Base-by-base conservation (phyloP, 2,797 vertebrate genomes). In the Lacerta agilis region DNA sequence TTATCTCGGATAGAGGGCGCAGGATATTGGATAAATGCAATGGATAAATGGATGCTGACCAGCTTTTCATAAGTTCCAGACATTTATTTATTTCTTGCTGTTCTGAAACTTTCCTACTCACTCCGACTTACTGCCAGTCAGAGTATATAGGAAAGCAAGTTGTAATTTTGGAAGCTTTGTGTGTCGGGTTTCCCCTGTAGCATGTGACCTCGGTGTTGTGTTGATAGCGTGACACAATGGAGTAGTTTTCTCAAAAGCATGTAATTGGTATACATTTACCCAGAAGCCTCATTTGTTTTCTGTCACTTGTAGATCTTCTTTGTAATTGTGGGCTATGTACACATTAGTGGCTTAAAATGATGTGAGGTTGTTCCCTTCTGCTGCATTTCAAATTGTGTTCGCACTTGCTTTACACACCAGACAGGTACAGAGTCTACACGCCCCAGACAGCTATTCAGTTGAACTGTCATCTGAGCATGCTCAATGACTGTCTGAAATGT, bases 1-100 rank as follows among this genome's bases (percentile, higher is more conserved):
- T 89, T 89, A 71, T 71, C 79, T 36, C 20, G 33, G 61, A 77
- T 29, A 86, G 88, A 78, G 25, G 33, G 27, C 10, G 20, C 49
- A 67, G 64, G 58, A 41, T 77, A 69, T 77, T 82, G 79, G 72
- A 41, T 76, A 41, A 41, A 81, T 49, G 38, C 33, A 36, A 18
- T 18, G 49, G 49, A 55, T 55, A 55, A 55, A 20, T 29, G 78
- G 41, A 41, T n/a, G 61, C 49, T 2, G 15, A 72, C 66, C 77
- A 38, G 55, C 18, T 15, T 8, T 71, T 72, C 33, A 29, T n/a
- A 25, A 85, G 27, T 77, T 71, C 17, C 71, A 89, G 27, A 8
- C 71, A n/a, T 33, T 58, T 64, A 25, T 36, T 58, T 73, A 5
- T 4, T 23, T 38, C 36, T 25, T 8, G 2, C 29, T 38, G 15